Conservation (phyloP, 2,888 invertebrate species). For the Drosophila robusta region DNA sequence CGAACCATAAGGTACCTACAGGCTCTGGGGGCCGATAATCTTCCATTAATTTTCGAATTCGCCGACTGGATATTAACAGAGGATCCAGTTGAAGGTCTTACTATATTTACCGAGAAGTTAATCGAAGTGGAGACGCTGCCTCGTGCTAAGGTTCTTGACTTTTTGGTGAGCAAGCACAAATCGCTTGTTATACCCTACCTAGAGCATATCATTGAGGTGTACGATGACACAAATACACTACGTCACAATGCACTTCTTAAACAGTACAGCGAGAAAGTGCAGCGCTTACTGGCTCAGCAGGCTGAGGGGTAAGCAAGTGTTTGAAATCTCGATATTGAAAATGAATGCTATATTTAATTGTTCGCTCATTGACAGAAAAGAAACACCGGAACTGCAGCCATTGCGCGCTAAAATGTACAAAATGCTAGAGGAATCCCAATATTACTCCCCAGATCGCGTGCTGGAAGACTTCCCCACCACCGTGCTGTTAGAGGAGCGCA, state of each 20-base stretch:
- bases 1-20: constrained; percentile 96
- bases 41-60: constrained; percentile 96
- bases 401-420: constrained; percentile 88
- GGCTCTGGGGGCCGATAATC: constrained; percentile 91
- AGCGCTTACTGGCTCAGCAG: constrained; percentile 80
- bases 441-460: constrained; percentile 94
- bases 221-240: constrained; percentile 93
- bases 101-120: constrained; percentile 94
- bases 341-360: background rate
- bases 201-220: constrained; percentile 96
- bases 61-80: constrained; percentile 95
- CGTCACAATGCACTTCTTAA: constrained; percentile 97
- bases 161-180: constrained; percentile 92
- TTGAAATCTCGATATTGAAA: background rate
- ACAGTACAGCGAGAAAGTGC: constrained; percentile 93
- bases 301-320: constrained; percentile 42
- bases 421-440: constrained; percentile 92
- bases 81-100: constrained; percentile 95
- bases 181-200: constrained; percentile 95
- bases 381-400: constrained; percentile 76
- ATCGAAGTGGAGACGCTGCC: constrained; percentile 95
- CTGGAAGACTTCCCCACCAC: constrained; percentile 94
- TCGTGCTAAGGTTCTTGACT: constrained; percentile 94
- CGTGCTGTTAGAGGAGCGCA: constrained; percentile 95
- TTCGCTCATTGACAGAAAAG: constrained; percentile 30